A percentile compares a stretch with the other conserved stretches of the same genome.
phyloP scores from a whole-genome alignment of 2,113 vertebrate species.

The Pteronura brasiliensis region DNA sequence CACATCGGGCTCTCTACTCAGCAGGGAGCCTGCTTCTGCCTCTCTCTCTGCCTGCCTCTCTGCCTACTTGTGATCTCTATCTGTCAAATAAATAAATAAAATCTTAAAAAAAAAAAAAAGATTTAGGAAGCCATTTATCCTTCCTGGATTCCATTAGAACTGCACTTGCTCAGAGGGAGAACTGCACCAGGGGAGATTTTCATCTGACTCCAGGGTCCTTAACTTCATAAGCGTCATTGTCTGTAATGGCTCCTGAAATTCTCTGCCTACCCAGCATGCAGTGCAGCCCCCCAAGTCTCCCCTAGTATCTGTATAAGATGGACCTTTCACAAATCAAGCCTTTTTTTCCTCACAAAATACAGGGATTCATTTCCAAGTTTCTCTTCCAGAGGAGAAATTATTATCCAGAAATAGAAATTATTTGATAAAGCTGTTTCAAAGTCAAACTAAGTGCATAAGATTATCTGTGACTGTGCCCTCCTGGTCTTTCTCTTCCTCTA shows the following conservation, averaged over 20 bases:
- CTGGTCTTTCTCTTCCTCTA: background rate
- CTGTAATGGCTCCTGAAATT: background rate
- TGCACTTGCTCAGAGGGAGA: background rate
- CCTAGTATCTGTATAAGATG: background rate
- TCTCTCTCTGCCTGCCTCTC: too few species aligned
- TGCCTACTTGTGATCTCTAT: too few species aligned
- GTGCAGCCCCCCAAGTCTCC: background rate
- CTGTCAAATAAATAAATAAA: background rate
- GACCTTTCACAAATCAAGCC: background rate
- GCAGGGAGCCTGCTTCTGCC: too few species aligned
- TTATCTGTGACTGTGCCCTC: background rate
- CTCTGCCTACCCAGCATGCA: background rate
- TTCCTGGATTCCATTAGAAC: background rate
- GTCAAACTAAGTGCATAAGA: background rate
- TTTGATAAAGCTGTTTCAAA: background rate
- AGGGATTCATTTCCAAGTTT: background rate
- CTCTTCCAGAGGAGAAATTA: background rate
- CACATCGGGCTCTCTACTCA: too few species aligned
- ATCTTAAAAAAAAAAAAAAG: background rate
- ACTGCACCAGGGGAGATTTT: background rate
- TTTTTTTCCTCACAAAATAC: background rate
- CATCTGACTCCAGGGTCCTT: background rate
- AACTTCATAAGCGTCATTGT: background rate
- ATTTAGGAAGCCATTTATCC: background rate
- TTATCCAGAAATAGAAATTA: too few species aligned